A percentile compares a stretch with the other conserved stretches of the same genome.
Conservation (phyloP, 2,888 invertebrate species). For the Operophtera brumata region DNA sequence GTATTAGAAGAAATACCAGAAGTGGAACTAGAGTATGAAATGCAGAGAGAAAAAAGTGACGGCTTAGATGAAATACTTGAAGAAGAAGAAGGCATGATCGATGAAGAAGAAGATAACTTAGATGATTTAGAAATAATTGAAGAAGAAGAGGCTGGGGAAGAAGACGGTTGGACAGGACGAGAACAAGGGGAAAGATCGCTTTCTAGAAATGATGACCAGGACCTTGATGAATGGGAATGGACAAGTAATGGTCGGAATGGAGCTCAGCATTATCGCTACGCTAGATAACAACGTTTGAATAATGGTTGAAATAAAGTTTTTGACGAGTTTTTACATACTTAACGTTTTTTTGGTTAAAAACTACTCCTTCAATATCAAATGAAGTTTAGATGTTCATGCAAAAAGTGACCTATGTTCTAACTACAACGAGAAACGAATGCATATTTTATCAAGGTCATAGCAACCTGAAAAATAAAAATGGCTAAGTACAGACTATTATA, state of each 20-base stretch:
- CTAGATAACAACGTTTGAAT: slow-evolving; percentile 54
- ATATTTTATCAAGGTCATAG: too few species aligned
- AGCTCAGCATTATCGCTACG: slow-evolving; percentile 67
- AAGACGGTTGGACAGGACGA: slow-evolving; percentile 60
- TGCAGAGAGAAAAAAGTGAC: slow-evolving; percentile 59
- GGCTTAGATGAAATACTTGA: slow-evolving; percentile 69
- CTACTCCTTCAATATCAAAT: too few species aligned
- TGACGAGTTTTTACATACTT: slow-evolving; percentile 8
- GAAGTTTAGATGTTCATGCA: too few species aligned
- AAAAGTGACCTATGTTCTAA: too few species aligned
- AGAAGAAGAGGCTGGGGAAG: slow-evolving; percentile 68
- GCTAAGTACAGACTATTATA: too few species aligned
- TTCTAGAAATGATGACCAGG: slow-evolving; percentile 56
- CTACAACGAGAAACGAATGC: too few species aligned
- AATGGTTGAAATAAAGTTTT: slow-evolving; percentile 45
- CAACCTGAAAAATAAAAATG: too few species aligned
- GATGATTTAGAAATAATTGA: slow-evolving; percentile 66
- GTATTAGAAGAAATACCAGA: slow-evolving; percentile 73
- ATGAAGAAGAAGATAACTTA: slow-evolving; percentile 42
- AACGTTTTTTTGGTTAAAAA: slow-evolving; percentile 1
- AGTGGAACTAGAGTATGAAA: slow-evolving; percentile 67
- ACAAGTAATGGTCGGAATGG: slow-evolving; percentile 55
- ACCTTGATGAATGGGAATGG: slow-evolving; percentile 78
- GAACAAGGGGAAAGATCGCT: slow-evolving; percentile 49
- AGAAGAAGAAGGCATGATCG: slow-evolving; percentile 68